Evolutionary conservation across 1,140 invertebrate genomes (phyloP).

Genomic region (Portunus trituberculatus): DNA sequence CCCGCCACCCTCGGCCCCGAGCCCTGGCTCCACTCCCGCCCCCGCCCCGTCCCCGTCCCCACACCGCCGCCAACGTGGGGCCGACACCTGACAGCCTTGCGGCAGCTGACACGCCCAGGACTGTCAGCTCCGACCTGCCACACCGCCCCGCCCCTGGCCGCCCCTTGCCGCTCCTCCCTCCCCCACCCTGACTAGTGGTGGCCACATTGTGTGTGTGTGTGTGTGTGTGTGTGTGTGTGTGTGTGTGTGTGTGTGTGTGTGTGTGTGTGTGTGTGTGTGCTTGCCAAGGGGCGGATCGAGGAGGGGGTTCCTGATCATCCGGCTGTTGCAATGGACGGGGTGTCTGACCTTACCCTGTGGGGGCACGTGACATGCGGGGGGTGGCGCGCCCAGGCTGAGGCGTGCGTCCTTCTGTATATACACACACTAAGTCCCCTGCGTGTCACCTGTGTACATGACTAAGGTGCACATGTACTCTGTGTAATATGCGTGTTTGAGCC

Average conservation of each 20-base stretch:
- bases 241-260: conserved; percentile 63
- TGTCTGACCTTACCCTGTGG: not conserved
- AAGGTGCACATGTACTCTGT: not conserved
- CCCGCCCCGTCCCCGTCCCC: not conserved
- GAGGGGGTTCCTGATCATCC: not conserved
- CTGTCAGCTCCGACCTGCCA: conserved; percentile 27
- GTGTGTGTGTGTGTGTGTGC: conserved; percentile 61
- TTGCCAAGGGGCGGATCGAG: not conserved
- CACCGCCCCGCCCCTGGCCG: not conserved
- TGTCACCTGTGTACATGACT: not conserved
- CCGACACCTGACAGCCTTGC: not conserved
- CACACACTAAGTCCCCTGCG: not conserved
- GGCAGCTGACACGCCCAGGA: conserved; percentile 14
- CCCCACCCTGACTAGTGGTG: conserved; percentile 23
- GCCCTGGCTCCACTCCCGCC: not conserved
- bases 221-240: conserved; percentile 64
- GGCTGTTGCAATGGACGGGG: not conserved
- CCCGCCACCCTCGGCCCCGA: not conserved
- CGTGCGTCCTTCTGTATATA: not conserved
- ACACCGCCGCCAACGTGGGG: not conserved
- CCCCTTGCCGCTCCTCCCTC: not conserved
- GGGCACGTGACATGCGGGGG: not conserved
- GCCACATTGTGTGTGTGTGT: conserved; percentile 50
- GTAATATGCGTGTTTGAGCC: not conserved
- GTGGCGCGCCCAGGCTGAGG: not conserved